Conservation (phyloP, 2,888 invertebrate genomes). For the Drosophila nigricruria region DNA sequence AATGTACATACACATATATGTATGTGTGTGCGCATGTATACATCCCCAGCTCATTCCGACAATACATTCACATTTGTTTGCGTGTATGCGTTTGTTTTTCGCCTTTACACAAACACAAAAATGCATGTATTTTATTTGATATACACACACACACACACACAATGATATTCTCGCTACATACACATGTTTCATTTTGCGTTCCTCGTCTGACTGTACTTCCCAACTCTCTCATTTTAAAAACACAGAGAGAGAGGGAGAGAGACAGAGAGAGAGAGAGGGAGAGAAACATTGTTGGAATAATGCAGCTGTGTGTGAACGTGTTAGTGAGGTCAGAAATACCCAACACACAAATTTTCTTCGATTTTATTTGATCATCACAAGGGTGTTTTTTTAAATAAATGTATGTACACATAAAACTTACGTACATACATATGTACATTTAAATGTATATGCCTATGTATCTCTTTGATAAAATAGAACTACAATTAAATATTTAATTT, state of each 20-base stretch:
- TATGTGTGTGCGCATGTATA: constrained; percentile 28
- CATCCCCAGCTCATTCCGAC: constrained; percentile 37
- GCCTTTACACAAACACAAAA: constrained; percentile 60
- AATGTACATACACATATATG: constrained; percentile 11
- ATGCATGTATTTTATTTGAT: constrained; percentile 61
- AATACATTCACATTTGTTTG: constrained; percentile 45
- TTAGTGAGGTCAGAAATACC: constrained; percentile 72
- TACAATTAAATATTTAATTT: background rate
- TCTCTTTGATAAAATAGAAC: no score
- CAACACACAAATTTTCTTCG: constrained; percentile 60
- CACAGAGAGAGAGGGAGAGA: no score
- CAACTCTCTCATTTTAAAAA: constrained; percentile 61
- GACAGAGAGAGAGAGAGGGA: no score
- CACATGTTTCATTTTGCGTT: constrained; percentile 76
- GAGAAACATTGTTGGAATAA: constrained; percentile 61
- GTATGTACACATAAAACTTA: constrained; percentile 27
- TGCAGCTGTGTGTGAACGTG: constrained; percentile 68
- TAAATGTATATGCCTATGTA: background rate
- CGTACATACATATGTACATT: constrained; percentile 12
- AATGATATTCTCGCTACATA: constrained; percentile 58
- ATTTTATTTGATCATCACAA: constrained; percentile 48
- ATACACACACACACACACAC: constrained; percentile 64
- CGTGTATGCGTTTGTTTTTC: constrained; percentile 52
- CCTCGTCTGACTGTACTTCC: constrained; percentile 75
- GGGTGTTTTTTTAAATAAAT: constrained; percentile 48